Percentiles rank a stretch among this genome's conserved stretches.
phyloP scores from a whole-genome alignment of 2,797 vertebrate genomes.

The Ceryle rudis region DNA sequence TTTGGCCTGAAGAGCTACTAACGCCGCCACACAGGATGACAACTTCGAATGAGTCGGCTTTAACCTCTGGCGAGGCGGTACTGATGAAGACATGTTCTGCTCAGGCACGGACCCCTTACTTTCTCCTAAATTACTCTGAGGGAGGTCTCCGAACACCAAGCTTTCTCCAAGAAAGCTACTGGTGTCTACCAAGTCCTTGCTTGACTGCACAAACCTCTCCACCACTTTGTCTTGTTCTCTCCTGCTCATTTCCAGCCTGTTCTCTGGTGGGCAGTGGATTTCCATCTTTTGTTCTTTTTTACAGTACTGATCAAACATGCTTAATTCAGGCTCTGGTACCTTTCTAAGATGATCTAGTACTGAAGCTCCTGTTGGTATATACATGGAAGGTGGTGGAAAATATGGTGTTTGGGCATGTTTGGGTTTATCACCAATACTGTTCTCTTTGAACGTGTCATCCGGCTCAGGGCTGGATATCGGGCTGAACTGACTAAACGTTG shows the following conservation, averaged over 20 bases:
- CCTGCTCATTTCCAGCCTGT: slow-evolving; percentile 49
- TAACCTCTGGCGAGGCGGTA: slow-evolving; percentile 81
- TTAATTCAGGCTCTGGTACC: slow-evolving; percentile 80
- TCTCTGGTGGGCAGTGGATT: slow-evolving; percentile 58
- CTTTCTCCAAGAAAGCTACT: slow-evolving; percentile 72
- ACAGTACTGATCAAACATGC: slow-evolving; percentile 87
- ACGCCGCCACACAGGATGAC: slow-evolving; percentile 91
- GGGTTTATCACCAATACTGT: slow-evolving; percentile 78
- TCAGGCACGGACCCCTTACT: slow-evolving; percentile 72
- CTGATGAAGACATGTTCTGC: slow-evolving; percentile 52
- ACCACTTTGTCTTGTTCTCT: slow-evolving; percentile 65
- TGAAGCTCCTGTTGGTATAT: slow-evolving; percentile 78
- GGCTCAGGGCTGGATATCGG: slow-evolving; percentile 93
- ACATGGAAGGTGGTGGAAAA: slow-evolving; percentile 81
- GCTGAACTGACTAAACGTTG: slow-evolving; percentile 89
- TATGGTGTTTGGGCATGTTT: slow-evolving; percentile 82
- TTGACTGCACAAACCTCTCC: slow-evolving; percentile 60
- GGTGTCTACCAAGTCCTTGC: slow-evolving; percentile 75
- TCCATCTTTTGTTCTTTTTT: slow-evolving; percentile 83
- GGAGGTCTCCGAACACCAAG: slow-evolving; percentile 73
- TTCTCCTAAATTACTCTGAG: slow-evolving; percentile 73
- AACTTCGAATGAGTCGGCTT: slow-evolving; percentile 89
- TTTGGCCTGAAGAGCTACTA: slow-evolving; percentile 91
- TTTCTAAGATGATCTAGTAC: slow-evolving; percentile 80
- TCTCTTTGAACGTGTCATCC: slow-evolving; percentile 82